A percentile compares a stretch with the other conserved stretches of the same genome.
Conservation (phyloP, 2,888 invertebrate species). For the Aphodius granarius region DNA sequence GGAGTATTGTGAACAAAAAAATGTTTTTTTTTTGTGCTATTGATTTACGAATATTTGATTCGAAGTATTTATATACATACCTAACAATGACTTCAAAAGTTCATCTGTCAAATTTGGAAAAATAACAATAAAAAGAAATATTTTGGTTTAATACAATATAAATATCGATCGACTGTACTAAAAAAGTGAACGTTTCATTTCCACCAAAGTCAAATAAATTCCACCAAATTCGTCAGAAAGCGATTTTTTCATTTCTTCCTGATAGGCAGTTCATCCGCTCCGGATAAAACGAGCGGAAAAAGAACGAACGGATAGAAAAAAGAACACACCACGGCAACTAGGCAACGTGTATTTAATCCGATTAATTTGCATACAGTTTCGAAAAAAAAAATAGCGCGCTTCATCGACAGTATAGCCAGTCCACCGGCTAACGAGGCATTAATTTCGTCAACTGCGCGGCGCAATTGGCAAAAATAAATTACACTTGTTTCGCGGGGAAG, state of each 20-base stretch:
- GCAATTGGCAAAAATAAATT: neutral
- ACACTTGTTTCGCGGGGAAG: neutral
- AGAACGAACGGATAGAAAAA: slow-evolving; percentile 2
- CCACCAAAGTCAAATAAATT: neutral
- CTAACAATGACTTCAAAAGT: too few relatives aligned
- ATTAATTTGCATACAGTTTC: slow-evolving; percentile 9
- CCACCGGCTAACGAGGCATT: neutral
- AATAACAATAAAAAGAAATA: neutral
- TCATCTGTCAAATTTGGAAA: neutral
- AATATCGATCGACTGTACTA: too few relatives aligned
- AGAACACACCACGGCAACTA: neutral
- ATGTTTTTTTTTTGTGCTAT: too few relatives aligned
- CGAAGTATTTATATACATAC: too few relatives aligned
- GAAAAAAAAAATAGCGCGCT: neutral
- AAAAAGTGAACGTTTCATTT: neutral
- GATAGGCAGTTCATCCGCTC: neutral
- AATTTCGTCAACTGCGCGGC: neutral
- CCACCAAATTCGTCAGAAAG: neutral
- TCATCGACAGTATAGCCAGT: neutral
- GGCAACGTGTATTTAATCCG: slow-evolving; percentile 3
- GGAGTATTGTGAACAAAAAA: neutral
- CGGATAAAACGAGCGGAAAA: neutral
- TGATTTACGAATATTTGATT: too few relatives aligned
- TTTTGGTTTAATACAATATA: too few relatives aligned
- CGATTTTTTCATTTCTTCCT: slow-evolving; percentile 2